Evolutionary conservation across 2,797 vertebrate genomes (phyloP).

Genomic region (Staurois parvus): DNA sequence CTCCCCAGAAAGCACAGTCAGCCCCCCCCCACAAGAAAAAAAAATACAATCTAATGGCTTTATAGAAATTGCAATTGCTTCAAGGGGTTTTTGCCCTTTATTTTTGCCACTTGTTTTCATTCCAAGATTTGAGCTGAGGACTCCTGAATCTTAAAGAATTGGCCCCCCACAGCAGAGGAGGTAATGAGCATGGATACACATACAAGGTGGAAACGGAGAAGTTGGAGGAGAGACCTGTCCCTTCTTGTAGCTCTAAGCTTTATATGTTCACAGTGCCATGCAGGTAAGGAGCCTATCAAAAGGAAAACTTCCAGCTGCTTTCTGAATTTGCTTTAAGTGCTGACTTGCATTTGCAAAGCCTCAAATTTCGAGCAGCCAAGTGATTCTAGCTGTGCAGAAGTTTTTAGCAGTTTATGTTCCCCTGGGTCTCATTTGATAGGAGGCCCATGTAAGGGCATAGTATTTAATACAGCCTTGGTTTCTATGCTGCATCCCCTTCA

Average conservation of each 20-base stretch:
- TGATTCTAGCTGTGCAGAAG: slow-evolving; percentile 10
- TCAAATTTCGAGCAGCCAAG: not conserved
- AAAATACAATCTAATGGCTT: slow-evolving; percentile 71
- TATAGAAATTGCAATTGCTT: slow-evolving; percentile 66
- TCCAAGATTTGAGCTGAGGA: slow-evolving; percentile 58
- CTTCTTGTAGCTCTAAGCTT: slow-evolving; percentile 66
- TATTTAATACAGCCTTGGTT: slow-evolving; percentile 55
- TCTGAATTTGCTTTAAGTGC: not conserved
- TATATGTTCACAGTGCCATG: slow-evolving; percentile 69
- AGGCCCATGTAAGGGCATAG: slow-evolving; percentile 64
- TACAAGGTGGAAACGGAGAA: slow-evolving; percentile 80
- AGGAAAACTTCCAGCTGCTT: not conserved
- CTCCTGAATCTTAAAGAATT: slow-evolving; percentile 53
- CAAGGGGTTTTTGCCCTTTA: slow-evolving; percentile 59
- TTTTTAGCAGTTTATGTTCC: not conserved
- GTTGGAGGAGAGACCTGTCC: slow-evolving; percentile 66
- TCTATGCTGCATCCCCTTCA: slow-evolving; percentile 21
- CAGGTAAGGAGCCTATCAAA: slow-evolving; percentile 72
- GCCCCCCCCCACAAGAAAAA: slow-evolving; percentile 44
- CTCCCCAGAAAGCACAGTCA: slow-evolving; percentile 25
- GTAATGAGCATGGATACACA: slow-evolving; percentile 77
- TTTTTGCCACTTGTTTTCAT: slow-evolving; percentile 30
- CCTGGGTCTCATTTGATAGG: slow-evolving; percentile 67
- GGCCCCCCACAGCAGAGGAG: slow-evolving; percentile 63
- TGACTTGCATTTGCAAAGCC: not conserved